phyloP scores from a whole-genome alignment of 2,888 invertebrate species.

The Agriopis aurantiaria region DNA sequence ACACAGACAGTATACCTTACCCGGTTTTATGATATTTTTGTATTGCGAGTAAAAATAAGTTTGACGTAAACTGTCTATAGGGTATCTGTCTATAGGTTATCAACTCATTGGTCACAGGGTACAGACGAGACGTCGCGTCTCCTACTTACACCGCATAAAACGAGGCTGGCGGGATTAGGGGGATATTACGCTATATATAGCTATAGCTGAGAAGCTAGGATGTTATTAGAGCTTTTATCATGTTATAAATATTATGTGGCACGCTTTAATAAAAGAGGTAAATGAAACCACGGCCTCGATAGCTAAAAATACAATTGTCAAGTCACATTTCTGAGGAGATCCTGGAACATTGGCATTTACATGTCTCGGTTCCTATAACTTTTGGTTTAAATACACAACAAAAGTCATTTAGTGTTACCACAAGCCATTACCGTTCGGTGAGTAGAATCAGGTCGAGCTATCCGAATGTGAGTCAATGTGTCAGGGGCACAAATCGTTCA shows the following conservation, averaged over 20 bases:
- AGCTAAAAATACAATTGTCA: neutral
- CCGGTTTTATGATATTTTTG: too few species aligned
- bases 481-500: conserved; percentile 63
- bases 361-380: too few species aligned
- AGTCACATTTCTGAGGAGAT: neutral
- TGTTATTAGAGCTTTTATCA: conserved; percentile 24
- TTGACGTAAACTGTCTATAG: neutral
- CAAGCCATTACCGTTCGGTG: conserved; percentile 45
- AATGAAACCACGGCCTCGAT: neutral
- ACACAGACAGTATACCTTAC: too few species aligned
- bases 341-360: neutral
- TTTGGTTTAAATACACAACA: neutral
- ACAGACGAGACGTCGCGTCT: conserved; percentile 49
- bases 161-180: conserved; percentile 50
- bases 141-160: conserved; percentile 55
- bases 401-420: conserved; percentile 49
- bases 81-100: neutral
- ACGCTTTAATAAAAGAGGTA: conserved; percentile 1
- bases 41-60: too few species aligned
- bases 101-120: conserved; percentile 2
- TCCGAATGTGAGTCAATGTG: conserved; percentile 68
- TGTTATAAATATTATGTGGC: conserved; percentile 22
- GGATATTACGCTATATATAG: conserved; percentile 38
- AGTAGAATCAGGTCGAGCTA: conserved; percentile 56
- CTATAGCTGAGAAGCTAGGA: conserved; percentile 19